A percentile compares a stretch with the other conserved stretches of the same genome.
Evolutionary conservation across 1,140 invertebrate genomes (phyloP).

Genomic region (Drosophila novamexicana): DNA sequence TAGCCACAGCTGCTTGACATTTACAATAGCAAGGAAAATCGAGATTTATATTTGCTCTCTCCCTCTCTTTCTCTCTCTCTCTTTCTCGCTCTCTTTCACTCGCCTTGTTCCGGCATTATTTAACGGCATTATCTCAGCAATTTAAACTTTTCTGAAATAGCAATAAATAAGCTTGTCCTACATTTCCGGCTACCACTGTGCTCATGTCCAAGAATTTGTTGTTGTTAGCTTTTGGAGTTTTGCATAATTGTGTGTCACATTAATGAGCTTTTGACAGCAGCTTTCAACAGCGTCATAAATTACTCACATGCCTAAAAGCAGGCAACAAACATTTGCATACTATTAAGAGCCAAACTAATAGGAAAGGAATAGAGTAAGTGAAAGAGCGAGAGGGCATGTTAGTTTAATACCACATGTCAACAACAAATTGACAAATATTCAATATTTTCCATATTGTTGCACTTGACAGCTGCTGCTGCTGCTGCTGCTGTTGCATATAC

Average conservation of each 20-base stretch:
- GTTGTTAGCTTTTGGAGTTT: slow-evolving; percentile 11
- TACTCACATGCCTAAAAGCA: slow-evolving; percentile 60
- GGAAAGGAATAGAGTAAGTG: background rate
- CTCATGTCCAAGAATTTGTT: slow-evolving; percentile 15
- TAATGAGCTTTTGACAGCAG: slow-evolving; percentile 53
- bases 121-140: slow-evolving; percentile 14
- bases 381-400: background rate
- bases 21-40: slow-evolving; percentile 4
- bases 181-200: slow-evolving; percentile 32
- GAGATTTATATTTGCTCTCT: slow-evolving; percentile 18
- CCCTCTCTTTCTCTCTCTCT: background rate
- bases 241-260: slow-evolving; percentile 34
- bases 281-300: slow-evolving; percentile 49
- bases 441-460: slow-evolving; percentile 3
- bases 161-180: slow-evolving; percentile 50
- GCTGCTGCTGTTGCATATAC: background rate
- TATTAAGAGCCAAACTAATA: slow-evolving; percentile 25
- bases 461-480: slow-evolving; percentile 6
- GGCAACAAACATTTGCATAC: slow-evolving; percentile 44
- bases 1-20: slow-evolving; percentile 16
- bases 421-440: slow-evolving; percentile 18
- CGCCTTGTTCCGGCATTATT: background rate
- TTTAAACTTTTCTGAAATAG: slow-evolving; percentile 51
- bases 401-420: background rate
- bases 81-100: background rate